These are phyloP conservation scores for Microcebus tavaratra DNA, from an alignment of 2,113 vertebrate species.

Conservation along the genomic window DNA sequence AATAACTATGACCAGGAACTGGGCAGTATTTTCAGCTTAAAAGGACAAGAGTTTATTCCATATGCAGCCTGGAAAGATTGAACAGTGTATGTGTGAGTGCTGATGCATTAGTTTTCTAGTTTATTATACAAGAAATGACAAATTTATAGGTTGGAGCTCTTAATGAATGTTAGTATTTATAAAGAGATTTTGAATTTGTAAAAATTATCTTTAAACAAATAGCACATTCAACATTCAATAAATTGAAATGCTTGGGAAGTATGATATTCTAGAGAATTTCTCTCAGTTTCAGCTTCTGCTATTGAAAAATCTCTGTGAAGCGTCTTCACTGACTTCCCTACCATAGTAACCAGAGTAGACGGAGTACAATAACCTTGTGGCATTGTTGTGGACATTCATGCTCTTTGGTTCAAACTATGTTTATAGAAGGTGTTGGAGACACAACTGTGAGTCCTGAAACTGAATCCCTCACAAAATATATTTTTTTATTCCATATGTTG, in stretches of 20 bases:
- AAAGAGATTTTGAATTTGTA: constrained; percentile 14
- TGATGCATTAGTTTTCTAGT: neutral
- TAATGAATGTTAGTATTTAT: neutral
- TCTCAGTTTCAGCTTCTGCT: neutral
- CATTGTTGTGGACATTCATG: neutral
- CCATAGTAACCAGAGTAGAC: neutral
- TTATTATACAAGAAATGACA: neutral
- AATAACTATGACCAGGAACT: neutral
- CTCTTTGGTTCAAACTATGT: neutral
- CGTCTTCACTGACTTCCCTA: neutral
- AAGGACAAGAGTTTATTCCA: neutral
- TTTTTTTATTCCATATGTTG: neutral
- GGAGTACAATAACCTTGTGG: neutral
- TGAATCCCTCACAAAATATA: neutral
- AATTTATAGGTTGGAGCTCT: neutral
- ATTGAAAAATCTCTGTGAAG: neutral
- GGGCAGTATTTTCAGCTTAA: neutral
- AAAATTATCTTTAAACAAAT: constrained; percentile 55
- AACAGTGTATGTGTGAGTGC: neutral
- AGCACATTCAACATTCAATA: neutral
- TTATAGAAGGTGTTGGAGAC: neutral
- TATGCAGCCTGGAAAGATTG: neutral
- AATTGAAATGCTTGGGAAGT: neutral
- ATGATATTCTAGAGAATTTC: neutral
- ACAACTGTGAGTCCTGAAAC: neutral